A percentile compares a stretch with the other conserved stretches of the same genome.
Conservation (phyloP, 2,113 vertebrate genomes). For the Brachionichthys hirsutus region DNA sequence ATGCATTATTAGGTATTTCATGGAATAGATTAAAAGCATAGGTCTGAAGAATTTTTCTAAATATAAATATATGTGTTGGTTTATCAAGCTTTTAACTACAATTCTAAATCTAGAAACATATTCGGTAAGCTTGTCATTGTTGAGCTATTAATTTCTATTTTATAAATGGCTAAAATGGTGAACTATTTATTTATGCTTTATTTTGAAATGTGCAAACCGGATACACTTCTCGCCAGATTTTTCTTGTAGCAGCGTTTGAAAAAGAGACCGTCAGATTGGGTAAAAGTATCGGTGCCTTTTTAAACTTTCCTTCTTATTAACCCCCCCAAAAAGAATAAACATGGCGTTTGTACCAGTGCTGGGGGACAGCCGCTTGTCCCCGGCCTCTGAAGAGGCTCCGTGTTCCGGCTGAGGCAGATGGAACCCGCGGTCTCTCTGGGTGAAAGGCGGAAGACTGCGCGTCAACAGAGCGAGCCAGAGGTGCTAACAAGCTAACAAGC, state of each 20-base stretch:
- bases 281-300: conserved; percentile 41
- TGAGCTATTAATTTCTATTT: neutral
- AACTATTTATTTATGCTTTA: conserved; percentile 9
- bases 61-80: too few species aligned
- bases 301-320: conserved; percentile 2
- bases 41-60: too few species aligned
- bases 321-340: too few species aligned
- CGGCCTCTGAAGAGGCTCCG: conserved; percentile 10
- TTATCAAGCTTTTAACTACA: too few species aligned
- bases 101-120: neutral
- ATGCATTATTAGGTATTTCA: too few species aligned
- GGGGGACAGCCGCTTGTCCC: conserved; percentile 3
- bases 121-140: neutral
- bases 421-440: conserved; percentile 44
- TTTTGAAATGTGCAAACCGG: conserved; percentile 31
- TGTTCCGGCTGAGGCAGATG: conserved; percentile 46
- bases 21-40: too few species aligned
- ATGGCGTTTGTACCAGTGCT: conserved; percentile 10
- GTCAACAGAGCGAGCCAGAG: too few species aligned
- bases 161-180: too few species aligned
- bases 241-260: conserved; percentile 39
- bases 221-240: neutral
- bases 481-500: conserved; percentile 16
- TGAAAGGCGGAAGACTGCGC: conserved; percentile 70
- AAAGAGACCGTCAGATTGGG: conserved; percentile 40